Percentiles rank a stretch among this genome's conserved stretches.
Evolutionary conservation across 2,113 vertebrate species (phyloP).

Genomic region (Crotalus viridis): DNA sequence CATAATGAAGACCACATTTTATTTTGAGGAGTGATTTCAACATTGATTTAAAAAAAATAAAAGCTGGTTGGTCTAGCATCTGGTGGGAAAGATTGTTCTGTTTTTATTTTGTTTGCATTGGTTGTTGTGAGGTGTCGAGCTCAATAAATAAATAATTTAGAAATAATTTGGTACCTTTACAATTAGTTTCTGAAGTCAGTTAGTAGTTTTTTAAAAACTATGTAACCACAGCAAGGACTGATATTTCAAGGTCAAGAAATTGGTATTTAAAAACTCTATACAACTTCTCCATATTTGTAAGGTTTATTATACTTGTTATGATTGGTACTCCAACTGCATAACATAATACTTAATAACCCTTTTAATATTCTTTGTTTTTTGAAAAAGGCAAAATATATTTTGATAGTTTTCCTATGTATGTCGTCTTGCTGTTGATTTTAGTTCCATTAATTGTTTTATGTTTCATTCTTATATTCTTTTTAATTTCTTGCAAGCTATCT

Average conservation of each 20-base stretch:
- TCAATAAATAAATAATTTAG: background rate
- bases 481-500: background rate
- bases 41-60: background rate
- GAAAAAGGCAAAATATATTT: background rate
- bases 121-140: background rate
- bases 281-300: background rate
- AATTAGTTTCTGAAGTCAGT: background rate
- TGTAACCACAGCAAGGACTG: background rate
- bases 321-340: background rate
- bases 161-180: background rate
- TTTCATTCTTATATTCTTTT: background rate
- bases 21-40: background rate
- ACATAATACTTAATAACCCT: too few species aligned
- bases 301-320: background rate
- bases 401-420: background rate
- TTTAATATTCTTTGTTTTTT: background rate
- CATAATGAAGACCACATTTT: background rate
- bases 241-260: background rate
- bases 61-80: background rate
- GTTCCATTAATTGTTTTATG: background rate
- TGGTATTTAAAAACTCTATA: background rate
- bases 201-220: background rate
- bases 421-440: background rate
- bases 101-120: background rate
- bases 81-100: background rate